Percentiles rank a stretch among this genome's conserved stretches.
phyloP scores from a whole-genome alignment of 1,140 invertebrate species.

The Planococcus citri region DNA sequence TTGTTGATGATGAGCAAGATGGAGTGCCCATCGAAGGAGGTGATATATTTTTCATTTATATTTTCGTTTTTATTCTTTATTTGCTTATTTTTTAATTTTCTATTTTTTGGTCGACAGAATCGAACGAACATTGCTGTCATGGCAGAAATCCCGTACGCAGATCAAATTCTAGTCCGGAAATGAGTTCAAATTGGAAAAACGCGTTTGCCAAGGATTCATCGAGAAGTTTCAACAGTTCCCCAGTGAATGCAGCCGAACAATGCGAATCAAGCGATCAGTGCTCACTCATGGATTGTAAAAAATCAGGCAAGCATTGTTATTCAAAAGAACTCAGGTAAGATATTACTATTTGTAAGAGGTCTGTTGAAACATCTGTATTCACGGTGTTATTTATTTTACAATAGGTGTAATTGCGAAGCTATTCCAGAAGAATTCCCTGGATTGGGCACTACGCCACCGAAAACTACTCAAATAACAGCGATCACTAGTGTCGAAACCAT shows the following conservation, averaged over 20 bases:
- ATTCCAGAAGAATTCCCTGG: slow-evolving; percentile 75
- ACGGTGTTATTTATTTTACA: not conserved
- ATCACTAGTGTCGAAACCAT: not conserved
- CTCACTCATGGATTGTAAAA: slow-evolving; percentile 18
- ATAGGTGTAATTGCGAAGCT: slow-evolving; percentile 67
- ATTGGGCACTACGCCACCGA: slow-evolving; percentile 45
- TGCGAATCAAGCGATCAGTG: slow-evolving; percentile 2
- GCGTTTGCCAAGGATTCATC: slow-evolving; percentile 39
- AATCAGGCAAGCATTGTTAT: slow-evolving; percentile 19
- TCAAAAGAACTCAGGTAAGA: not conserved
- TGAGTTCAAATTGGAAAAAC: slow-evolving; percentile 73
- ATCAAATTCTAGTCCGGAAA: slow-evolving; percentile 81
- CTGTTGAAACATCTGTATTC: not conserved
- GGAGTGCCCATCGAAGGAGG: no score
- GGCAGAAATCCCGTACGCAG: slow-evolving; percentile 61
- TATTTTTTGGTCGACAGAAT: not conserved
- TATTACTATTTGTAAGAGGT: not conserved
- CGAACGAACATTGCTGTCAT: not conserved
- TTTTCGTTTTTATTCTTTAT: no score
- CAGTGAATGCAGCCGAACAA: slow-evolving; percentile 31
- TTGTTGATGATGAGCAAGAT: no score
- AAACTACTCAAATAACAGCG: not conserved
- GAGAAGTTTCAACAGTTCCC: slow-evolving; percentile 48
- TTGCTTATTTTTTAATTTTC: not conserved
- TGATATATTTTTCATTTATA: no score